Base-by-base conservation (phyloP, 2,888 invertebrate genomes). In the Stenichneumon culpator region DNA sequence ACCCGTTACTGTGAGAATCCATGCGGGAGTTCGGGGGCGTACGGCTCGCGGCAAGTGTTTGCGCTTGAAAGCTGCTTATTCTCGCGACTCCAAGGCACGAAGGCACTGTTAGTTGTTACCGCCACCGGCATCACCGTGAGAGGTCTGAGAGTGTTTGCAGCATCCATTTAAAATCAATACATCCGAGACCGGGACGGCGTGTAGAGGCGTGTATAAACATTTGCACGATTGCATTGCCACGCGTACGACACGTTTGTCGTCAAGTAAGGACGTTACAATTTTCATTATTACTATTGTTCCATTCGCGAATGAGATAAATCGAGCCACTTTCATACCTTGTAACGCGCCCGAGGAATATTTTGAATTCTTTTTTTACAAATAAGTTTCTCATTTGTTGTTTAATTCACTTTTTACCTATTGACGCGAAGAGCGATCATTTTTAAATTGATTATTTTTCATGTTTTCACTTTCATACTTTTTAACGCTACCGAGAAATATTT, bases 131-230 rank as follows among this genome's bases (percentile, higher is more conserved):
- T 54, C 68, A 57, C 16, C 50, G 60, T 16, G 54, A 54, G 54
- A 69, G 44, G 77, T 57, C 82, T 54, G 70, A 57, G 70, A 75
- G 82, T 72, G 84, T 82, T 82, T 79, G 60, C 79, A 82, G 85
- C 83, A 80, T 83, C 70, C 83, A 86, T 87, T 82, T 83, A 87
- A 86, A 88, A 88, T 88, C 88, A 87, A 87, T 88, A 88, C 83
- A 79, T 32, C 57, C 57, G 73, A 88, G 84, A 80, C 79, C 70
- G 57, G 83, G 77, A 73, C 75, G 47, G 57, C 36, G 28, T 39
- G 70, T 60, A 25, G 25, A 70, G 52, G 52, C 25, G 28, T 77
- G n/a, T 36, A 79, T 69, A 78, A 74, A 72, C 36, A 25, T 70
- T 44, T 32, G 47, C 36, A 25, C 67, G 32, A 39, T 47, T 22